Evolutionary conservation across 2,888 invertebrate species (phyloP).

Genomic region (Dichetophora obliterata): DNA sequence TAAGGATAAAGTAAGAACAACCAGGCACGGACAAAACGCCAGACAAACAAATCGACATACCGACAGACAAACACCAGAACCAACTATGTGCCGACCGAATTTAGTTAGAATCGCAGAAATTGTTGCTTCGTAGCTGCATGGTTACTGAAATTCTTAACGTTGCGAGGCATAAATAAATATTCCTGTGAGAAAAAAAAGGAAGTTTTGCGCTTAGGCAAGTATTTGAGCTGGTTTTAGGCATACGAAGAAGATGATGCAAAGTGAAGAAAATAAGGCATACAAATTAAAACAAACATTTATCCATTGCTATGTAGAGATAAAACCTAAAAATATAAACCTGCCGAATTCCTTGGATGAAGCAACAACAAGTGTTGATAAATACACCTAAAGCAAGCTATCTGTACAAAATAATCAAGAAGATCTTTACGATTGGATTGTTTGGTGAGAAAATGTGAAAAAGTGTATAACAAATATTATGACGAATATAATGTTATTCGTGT

Average conservation of each 20-base stretch:
- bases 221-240: slow-evolving; percentile 4
- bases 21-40: not conserved
- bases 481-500: no score
- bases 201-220: not conserved
- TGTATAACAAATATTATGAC: not conserved
- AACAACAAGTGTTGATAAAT: not conserved
- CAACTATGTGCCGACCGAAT: not conserved
- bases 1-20: not conserved
- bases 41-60: not conserved
- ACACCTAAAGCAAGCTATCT: not conserved
- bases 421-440: not conserved
- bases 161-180: slow-evolving; percentile 4
- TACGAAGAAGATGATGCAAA: not conserved
- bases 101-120: not conserved
- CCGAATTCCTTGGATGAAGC: slow-evolving; percentile 16
- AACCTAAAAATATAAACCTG: slow-evolving; percentile 4
- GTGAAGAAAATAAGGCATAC: not conserved
- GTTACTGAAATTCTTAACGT: slow-evolving; percentile 13
- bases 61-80: not conserved
- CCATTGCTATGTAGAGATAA: not conserved
- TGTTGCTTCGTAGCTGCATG: not conserved
- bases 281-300: not conserved
- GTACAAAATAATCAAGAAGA: not conserved
- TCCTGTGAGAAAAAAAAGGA: not conserved
- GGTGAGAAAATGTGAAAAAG: not conserved